These are phyloP conservation scores for Allophyes oxyacanthae DNA, from an alignment of 2,888 invertebrate species.

Conservation along the genomic window DNA sequence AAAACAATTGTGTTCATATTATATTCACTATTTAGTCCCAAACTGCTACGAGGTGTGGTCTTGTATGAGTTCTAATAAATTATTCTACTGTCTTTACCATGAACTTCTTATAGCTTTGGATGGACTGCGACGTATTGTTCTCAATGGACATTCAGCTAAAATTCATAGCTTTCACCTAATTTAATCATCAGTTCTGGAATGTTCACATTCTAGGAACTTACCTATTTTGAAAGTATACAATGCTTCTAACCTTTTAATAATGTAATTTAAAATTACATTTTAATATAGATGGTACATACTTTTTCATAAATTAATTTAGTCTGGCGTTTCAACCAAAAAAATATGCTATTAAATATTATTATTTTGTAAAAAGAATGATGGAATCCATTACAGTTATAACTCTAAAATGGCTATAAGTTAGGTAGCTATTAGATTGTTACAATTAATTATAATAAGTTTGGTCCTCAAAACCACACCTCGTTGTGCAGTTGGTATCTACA, in stretches of 20 bases:
- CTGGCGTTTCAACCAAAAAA: no score
- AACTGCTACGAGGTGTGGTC: constrained; percentile 70
- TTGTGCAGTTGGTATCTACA: constrained; percentile 64
- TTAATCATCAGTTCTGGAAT: constrained; percentile 32
- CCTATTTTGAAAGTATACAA: constrained; percentile 29
- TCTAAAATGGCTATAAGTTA: constrained; percentile 22
- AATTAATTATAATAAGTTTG: constrained; percentile 43
- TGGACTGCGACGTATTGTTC: constrained; percentile 54
- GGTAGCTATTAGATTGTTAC: constrained; percentile 22
- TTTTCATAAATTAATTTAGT: no score
- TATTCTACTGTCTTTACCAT: constrained; percentile 36
- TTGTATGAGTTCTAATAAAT: constrained; percentile 46
- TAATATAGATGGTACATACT: constrained; percentile 2
- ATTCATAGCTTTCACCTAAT: constrained; percentile 21
- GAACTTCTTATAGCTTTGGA: constrained; percentile 41
- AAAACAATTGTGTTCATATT: constrained; percentile 84
- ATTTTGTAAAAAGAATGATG: constrained; percentile 11
- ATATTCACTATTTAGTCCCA: constrained; percentile 75
- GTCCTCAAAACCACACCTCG: constrained; percentile 69
- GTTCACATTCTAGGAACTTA: constrained; percentile 42
- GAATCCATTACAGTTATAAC: no score
- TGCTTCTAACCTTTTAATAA: constrained; percentile 15
- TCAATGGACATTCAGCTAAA: constrained; percentile 39
- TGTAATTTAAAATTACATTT: constrained; percentile 7
- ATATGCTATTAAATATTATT: no score